Evolutionary conservation across 2,888 invertebrate species (phyloP).

Genomic region (Epirrhoe alternata): DNA sequence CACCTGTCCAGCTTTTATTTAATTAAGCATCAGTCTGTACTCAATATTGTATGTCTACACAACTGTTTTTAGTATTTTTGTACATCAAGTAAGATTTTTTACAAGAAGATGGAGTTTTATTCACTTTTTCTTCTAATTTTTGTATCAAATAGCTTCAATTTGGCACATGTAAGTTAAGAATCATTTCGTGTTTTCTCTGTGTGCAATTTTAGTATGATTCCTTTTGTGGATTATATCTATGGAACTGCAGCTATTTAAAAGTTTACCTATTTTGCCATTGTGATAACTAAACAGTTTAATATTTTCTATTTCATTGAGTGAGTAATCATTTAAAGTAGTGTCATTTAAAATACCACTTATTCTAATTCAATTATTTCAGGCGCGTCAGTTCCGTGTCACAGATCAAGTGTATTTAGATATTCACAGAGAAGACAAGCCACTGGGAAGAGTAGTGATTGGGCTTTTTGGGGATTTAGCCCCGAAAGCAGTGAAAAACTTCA

Average conservation of each 20-base stretch:
- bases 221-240: too few species aligned
- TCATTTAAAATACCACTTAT: slow-evolving; percentile 4
- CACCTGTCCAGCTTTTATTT: slow-evolving; percentile 40
- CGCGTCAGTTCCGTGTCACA: slow-evolving; percentile 88
- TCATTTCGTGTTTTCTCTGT: neutral
- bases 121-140: slow-evolving; percentile 42
- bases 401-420: slow-evolving; percentile 94
- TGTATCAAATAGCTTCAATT: slow-evolving; percentile 43
- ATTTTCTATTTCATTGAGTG: too few species aligned
- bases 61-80: slow-evolving; percentile 5
- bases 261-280: too few species aligned
- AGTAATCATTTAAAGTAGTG: neutral
- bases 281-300: too few species aligned
- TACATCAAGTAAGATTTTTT: slow-evolving; percentile 3
- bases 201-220: too few species aligned
- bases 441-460: slow-evolving; percentile 93
- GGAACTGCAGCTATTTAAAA: too few species aligned
- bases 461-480: slow-evolving; percentile 95
- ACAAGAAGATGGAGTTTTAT: slow-evolving; percentile 46
- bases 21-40: slow-evolving; percentile 39
- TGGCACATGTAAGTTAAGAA: slow-evolving; percentile 48
- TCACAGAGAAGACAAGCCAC: slow-evolving; percentile 88
- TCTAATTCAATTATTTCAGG: slow-evolving; percentile 68
- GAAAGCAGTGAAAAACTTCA: slow-evolving; percentile 94
- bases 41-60: slow-evolving; percentile 9